Base-by-base conservation (phyloP, 2,888 invertebrate species). In the Lomographa bimaculata region DNA sequence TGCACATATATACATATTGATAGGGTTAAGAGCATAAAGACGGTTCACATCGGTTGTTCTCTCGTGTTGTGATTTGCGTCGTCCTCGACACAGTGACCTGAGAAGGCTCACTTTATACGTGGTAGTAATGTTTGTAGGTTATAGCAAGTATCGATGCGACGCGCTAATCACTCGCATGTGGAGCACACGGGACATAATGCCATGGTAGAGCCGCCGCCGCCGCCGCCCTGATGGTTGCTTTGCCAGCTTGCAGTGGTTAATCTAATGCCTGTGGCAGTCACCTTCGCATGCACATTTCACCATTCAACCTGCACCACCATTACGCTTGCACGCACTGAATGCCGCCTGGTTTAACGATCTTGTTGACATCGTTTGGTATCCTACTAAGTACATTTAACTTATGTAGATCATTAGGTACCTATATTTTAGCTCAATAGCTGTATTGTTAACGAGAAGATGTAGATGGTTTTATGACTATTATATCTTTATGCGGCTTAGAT, bases 101-200 rank as follows among this genome's bases (percentile, higher is more conserved):
- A n/a, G n/a, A n/a, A n/a, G n/a, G n/a, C n/a, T n/a, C n/a, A n/a
- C n/a, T n/a, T n/a, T n/a, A n/a, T n/a, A n/a, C n/a, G n/a, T n/a
- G n/a, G n/a, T n/a, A 10, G 19, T 20, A 7, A 19, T 32, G 32
- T 40, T 42, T 30, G 45, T 43, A 32, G 46, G 37, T 39, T 43
- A 38, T 19, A 37, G 26, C 43, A 37, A 29, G 48, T 46, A 46
- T 48, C 38, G 41, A 48, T 47, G 47, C 45, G 18, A 35, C 36
- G 34, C 26, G 38, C 36, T 54, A 54, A 50, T 50, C 37, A 50
- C 23, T 23, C 24, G 24, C 34, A 83, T 77, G 74, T 85, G 52
- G 82, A 73, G 67, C 83, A 69, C 66, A 67, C 85, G 85, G 82
- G 75, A 82, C 75, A 72, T 82, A 80, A 82, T 81, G 46, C 58